phyloP scores from a whole-genome alignment of 2,888 invertebrate species.

The Cetonia aurata region DNA sequence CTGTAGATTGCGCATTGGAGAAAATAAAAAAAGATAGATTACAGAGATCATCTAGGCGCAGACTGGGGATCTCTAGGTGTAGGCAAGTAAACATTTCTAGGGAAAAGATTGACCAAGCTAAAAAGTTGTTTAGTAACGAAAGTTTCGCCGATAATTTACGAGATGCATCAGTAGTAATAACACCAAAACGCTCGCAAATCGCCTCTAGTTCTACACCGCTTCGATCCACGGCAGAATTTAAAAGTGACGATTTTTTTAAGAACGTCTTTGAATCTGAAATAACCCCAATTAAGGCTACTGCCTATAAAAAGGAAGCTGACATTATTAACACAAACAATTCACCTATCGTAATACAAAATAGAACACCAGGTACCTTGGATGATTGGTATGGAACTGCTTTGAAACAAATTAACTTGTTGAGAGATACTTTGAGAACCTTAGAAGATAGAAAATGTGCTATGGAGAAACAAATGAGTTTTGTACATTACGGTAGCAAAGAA shows the following conservation, averaged over 20 bases:
- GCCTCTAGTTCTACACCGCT: constrained; percentile 18
- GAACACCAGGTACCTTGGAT: constrained; percentile 41
- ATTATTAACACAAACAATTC: not conserved
- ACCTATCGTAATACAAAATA: constrained; percentile 23
- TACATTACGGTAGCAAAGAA: constrained; percentile 48
- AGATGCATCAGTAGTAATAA: constrained; percentile 10
- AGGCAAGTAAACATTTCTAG: constrained; percentile 58
- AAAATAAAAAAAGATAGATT: constrained; percentile 32
- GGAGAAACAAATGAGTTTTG: constrained; percentile 51
- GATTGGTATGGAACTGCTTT: constrained; percentile 45
- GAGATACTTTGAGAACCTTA: constrained; percentile 54
- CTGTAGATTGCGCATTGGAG: constrained; percentile 42
- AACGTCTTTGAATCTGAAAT: constrained; percentile 21
- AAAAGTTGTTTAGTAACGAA: constrained; percentile 42
- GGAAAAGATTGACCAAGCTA: constrained; percentile 51
- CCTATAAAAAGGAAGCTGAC: not conserved
- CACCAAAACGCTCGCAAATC: constrained; percentile 15
- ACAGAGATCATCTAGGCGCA: constrained; percentile 50
- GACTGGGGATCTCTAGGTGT: constrained; percentile 57
- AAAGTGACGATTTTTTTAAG: constrained; percentile 10
- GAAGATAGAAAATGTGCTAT: constrained; percentile 54
- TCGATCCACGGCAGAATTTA: not conserved
- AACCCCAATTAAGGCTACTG: constrained; percentile 20
- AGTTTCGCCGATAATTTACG: constrained; percentile 35
- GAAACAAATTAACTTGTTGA: constrained; percentile 52